Conservation (phyloP, 2,113 vertebrate species). For the Elachura formosa region DNA sequence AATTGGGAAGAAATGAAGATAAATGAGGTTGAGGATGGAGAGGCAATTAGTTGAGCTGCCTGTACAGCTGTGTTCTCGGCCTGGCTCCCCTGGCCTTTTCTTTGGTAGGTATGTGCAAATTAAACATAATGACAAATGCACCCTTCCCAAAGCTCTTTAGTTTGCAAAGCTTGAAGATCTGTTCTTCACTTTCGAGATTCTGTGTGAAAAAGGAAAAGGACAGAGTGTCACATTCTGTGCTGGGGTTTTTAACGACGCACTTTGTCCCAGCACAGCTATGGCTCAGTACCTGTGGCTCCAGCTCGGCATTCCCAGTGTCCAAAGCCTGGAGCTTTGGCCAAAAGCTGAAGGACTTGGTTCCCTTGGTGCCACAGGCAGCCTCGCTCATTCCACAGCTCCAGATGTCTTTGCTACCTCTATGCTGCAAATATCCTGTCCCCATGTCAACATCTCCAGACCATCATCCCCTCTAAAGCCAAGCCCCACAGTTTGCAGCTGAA, state of each 20-base stretch:
- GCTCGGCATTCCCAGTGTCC: not conserved
- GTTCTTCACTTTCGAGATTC: conserved; percentile 43
- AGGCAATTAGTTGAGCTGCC: conserved; percentile 85
- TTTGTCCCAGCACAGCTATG: not conserved
- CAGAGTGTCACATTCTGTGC: not conserved
- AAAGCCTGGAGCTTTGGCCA: not conserved
- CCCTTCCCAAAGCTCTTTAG: conserved; percentile 66
- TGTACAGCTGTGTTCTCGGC: conserved; percentile 86
- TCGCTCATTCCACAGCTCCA: not conserved
- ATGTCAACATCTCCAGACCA: not conserved
- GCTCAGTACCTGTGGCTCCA: not conserved
- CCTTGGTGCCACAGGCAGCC: not conserved
- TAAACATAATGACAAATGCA: conserved; percentile 81
- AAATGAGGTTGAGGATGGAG: conserved; percentile 88
- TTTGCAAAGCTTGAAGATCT: conserved; percentile 50
- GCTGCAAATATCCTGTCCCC: not conserved
- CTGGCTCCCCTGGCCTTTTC: conserved; percentile 78
- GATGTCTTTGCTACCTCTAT: rapidly evolving
- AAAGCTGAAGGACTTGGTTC: not conserved
- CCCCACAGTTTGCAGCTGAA: not conserved
- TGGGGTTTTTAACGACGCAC: not conserved
- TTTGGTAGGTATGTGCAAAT: conserved; percentile 81
- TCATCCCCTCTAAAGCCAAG: not conserved
- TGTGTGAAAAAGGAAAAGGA: not conserved
- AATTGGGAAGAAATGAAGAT: conserved; percentile 96